phyloP scores from a whole-genome alignment of 2,797 vertebrate genomes.

The Apodemus agrarius region DNA sequence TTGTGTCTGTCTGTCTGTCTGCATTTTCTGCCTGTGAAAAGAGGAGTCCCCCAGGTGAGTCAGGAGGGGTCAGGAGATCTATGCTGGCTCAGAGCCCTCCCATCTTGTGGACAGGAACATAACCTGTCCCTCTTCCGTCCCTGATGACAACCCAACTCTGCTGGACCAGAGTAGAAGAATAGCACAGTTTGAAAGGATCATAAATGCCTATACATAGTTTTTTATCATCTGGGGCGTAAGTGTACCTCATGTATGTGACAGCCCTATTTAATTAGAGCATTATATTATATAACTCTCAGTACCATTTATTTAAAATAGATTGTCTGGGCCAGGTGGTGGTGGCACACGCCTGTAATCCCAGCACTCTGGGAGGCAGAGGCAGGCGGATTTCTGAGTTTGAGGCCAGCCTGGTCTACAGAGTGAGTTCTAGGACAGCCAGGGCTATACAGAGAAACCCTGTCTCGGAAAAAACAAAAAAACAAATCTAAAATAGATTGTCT shows the following conservation, averaged over 20 bases:
- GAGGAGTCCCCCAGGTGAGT: not conserved
- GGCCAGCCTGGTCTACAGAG: too few relatives aligned
- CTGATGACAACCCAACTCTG: not conserved
- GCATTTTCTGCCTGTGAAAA: not conserved
- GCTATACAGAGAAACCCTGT: too few relatives aligned
- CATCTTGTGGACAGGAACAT: not conserved
- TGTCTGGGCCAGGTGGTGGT: too few relatives aligned
- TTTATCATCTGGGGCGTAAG: not conserved
- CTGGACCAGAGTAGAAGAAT: not conserved
- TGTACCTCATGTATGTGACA: not conserved
- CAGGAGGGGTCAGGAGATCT: not conserved
- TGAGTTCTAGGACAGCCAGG: too few relatives aligned
- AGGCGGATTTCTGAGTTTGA: too few relatives aligned
- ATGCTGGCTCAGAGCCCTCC: slow-evolving; percentile 23
- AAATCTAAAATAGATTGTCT: not conserved
- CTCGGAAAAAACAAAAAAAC: too few relatives aligned
- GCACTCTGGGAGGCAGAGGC: too few relatives aligned
- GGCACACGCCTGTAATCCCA: too few relatives aligned
- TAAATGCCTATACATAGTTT: not conserved
- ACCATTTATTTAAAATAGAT: not conserved
- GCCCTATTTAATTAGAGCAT: not conserved
- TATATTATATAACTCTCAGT: not conserved
- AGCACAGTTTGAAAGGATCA: not conserved
- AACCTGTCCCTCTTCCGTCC: not conserved
- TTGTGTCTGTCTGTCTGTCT: not conserved